Evolutionary conservation across 2,888 invertebrate genomes (phyloP), one percentile per base, ranked within the genome.

Genomic region (Polydrusus cervinus): DNA sequence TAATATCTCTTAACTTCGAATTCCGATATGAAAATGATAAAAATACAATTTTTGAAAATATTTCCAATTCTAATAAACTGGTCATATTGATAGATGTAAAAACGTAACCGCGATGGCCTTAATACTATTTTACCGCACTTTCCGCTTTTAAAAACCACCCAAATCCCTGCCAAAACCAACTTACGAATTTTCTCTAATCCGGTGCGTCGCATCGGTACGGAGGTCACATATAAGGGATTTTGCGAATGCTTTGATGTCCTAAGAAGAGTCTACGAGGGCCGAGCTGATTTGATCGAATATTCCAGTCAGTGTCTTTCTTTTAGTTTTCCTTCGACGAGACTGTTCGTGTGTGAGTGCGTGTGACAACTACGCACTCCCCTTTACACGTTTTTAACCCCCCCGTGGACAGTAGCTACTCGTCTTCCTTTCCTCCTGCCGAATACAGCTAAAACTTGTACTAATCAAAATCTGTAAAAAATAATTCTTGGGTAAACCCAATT

Each of bases 241-340:
- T 79, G 83, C 83, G 82, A 83, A 83, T 83, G 83, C 85, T 84
- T 85, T 85, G 85, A 85, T 85, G 83, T 84, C 83, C 83, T 65
- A 70, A 60, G 57, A 82, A 83, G 83, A 84, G 83, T 81, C 80
- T 66, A 65, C 65, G 66, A 75, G 68, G 82, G 82, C 81, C 82
- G 83, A 85, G 85, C 85, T 86, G 86, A 86, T 86, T 86, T 86
- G 85, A 86, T 86, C 85, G 85, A 86, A 86, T 86, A 86, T 86
- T 86, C 86, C 81, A 85, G 86, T 86, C 86, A 86, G 84, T 85
- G 83, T 85, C 85, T 85, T 85, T 85, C 84, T 84, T 84, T 85
- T 84, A 84, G 84, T 85, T 85, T 82, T 66, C 30, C 65, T 70
- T 76, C 72, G 76, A 82, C 83, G 85, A 85, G 85, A 83, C 84